phyloP scores from a whole-genome alignment of 1,140 invertebrate genomes.

The Drosophila ohnishii region DNA sequence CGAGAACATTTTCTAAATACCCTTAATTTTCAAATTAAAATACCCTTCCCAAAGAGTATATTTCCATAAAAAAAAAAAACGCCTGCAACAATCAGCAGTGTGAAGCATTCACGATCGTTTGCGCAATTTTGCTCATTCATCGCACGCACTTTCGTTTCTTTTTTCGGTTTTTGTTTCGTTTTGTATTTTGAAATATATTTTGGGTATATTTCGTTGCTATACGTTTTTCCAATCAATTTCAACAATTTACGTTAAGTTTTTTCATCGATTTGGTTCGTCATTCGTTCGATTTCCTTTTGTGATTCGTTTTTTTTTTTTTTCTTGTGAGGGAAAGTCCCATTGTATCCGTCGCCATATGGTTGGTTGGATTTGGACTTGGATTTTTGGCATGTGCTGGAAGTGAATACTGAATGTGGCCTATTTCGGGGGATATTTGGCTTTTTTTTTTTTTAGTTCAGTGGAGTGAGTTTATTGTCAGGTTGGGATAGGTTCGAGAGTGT shows the following conservation, averaged over 20 bases:
- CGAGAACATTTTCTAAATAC: rapidly evolving
- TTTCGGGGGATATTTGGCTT: background rate
- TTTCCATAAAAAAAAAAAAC: slow-evolving; percentile 7
- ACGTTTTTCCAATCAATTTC: slow-evolving; percentile 75
- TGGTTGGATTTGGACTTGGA: slow-evolving; percentile 28
- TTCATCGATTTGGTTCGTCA: slow-evolving; percentile 38
- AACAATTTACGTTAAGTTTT: slow-evolving; percentile 65
- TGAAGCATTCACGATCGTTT: slow-evolving; percentile 68
- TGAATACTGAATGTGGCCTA: slow-evolving; percentile 35
- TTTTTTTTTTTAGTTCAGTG: background rate
- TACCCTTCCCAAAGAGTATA: slow-evolving; percentile 27
- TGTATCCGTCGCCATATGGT: slow-evolving; percentile 45
- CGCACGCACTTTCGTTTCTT: slow-evolving; percentile 73
- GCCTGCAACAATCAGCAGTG: slow-evolving; percentile 35
- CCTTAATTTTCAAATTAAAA: background rate
- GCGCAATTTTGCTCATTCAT: slow-evolving; percentile 76
- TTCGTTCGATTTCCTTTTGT: slow-evolving; percentile 19
- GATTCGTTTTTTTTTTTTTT: slow-evolving; percentile 25
- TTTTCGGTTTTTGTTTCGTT: slow-evolving; percentile 34
- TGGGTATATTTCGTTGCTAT: slow-evolving; percentile 53
- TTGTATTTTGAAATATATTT: slow-evolving; percentile 67
- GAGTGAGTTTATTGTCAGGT: background rate
- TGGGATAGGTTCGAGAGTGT: slow-evolving; percentile 3
- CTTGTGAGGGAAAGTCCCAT: slow-evolving; percentile 47
- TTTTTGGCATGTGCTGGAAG: slow-evolving; percentile 21